Base-by-base conservation (phyloP, 2,797 vertebrate species). In the Lagodon rhomboides region DNA sequence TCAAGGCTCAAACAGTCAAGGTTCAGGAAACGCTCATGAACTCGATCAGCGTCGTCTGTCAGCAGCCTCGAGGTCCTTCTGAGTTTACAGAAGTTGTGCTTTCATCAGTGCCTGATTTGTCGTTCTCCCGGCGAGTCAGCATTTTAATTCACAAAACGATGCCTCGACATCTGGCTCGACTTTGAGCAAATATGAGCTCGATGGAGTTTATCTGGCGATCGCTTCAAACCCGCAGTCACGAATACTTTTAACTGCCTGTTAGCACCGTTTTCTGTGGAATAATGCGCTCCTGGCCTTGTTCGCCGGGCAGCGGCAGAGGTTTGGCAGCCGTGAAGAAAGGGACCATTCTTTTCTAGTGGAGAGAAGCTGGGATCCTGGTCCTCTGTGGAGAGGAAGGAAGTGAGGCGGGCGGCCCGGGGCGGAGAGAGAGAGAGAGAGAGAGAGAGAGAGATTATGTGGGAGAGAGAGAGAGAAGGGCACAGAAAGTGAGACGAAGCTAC, bases 281-380 rank as follows among this genome's bases (percentile, higher is more conserved):
- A 66, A 84, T 72, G 25, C 46, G 77, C 55, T 23, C 38, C 62
- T 63, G 83, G 73, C 87, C 91, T 63, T 93, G 95, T 94, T 91
- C 92, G 92, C 76, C 50, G n/a, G 41, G 85, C 89, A 88, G 85
- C 75, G 67, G 80, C 90, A 91, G 87, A 83, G 89, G 84, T 85
- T 93, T 91, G 90, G 92, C 92, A 92, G 92, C 91, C 89, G 91
- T 73, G 92, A 96, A 95, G 94, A 97, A 96, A 94, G 94, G 90
- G 60, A 44, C 87, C 90, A 94, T 95, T 96, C 93, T 96, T 95
- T 94, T 95, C 83, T 38, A n/a, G 20, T 43, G 73, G 82, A 75
- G 82, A 85, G 78, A 85, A 84, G 73, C 62, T n/a, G 75, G 82
- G 87, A 90, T 85, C 83, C 68, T 77, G 61, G 85, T 85, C 72